Percentiles rank a stretch among this genome's conserved stretches.
Evolutionary conservation across 2,113 vertebrate species (phyloP).

Genomic region (Procavia capensis): DNA sequence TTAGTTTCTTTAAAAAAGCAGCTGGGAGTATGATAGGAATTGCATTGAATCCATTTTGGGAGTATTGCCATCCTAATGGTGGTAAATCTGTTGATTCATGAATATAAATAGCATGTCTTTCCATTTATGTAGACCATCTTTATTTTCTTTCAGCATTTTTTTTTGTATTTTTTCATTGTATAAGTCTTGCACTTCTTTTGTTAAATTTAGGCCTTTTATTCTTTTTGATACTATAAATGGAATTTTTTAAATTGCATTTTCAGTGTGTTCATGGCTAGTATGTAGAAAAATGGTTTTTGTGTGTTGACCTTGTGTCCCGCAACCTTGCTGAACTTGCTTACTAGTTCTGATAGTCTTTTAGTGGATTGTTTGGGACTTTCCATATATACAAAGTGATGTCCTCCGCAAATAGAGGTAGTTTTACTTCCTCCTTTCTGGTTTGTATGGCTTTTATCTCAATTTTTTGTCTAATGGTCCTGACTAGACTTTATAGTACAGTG

Average conservation of each 20-base stretch:
- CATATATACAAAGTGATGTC: neutral
- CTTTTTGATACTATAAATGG: neutral
- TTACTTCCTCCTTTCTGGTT: neutral
- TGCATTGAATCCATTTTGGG: neutral
- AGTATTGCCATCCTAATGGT: neutral
- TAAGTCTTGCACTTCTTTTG: neutral
- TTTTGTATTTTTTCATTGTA: neutral
- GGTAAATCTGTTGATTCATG: neutral
- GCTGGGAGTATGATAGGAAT: neutral
- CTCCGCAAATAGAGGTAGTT: neutral
- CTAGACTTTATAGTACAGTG: neutral
- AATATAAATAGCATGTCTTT: neutral
- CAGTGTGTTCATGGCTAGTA: neutral
- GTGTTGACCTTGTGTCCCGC: neutral
- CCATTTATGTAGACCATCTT: neutral
- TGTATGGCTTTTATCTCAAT: neutral
- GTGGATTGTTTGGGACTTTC: neutral
- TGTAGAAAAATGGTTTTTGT: neutral
- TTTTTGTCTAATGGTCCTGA: neutral
- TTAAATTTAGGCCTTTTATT: neutral
- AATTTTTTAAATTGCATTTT: neutral
- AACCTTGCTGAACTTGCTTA: neutral
- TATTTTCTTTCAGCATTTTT: neutral
- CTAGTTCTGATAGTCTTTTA: neutral
- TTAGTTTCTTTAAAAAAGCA: neutral